Conservation (phyloP, 2,113 vertebrate species). For the Centrocercus urophasianus region DNA sequence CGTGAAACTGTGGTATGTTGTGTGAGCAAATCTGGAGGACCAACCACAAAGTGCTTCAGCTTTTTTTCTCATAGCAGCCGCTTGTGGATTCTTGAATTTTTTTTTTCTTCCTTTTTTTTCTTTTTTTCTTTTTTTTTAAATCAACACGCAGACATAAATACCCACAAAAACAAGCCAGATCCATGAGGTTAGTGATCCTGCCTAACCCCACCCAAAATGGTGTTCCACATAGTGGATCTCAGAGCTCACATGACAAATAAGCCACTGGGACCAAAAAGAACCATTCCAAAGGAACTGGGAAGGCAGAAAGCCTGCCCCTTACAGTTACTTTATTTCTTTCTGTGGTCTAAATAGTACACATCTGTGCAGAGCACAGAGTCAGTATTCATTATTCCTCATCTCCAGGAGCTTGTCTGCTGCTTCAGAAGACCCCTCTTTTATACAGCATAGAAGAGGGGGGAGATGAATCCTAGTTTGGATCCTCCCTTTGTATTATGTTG, state of each 20-base stretch:
- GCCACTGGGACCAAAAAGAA: constrained; percentile 54
- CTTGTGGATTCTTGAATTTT: not conserved
- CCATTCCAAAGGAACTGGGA: constrained; percentile 38
- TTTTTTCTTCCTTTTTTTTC: not conserved
- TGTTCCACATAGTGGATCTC: constrained; percentile 32
- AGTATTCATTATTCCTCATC: not conserved
- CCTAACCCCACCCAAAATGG: not conserved
- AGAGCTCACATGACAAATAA: constrained; percentile 18
- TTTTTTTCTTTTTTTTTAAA: not conserved
- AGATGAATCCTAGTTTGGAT: not conserved
- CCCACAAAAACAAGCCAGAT: not conserved
- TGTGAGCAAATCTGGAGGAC: constrained; percentile 22
- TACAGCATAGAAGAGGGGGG: not conserved
- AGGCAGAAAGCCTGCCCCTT: not conserved
- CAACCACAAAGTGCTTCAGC: not conserved
- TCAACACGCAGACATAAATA: not conserved
- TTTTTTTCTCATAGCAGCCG: not conserved
- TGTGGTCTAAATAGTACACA: constrained; percentile 3
- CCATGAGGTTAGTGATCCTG: not conserved
- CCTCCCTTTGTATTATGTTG: not conserved
- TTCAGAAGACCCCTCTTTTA: not conserved
- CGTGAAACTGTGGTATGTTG: not conserved
- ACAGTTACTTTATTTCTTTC: not conserved
- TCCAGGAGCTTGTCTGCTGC: not conserved
- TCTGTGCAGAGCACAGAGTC: constrained; percentile 1